These are phyloP conservation scores for Channa maculata DNA, from an alignment of 2,113 vertebrate species.

Conservation along the genomic window DNA sequence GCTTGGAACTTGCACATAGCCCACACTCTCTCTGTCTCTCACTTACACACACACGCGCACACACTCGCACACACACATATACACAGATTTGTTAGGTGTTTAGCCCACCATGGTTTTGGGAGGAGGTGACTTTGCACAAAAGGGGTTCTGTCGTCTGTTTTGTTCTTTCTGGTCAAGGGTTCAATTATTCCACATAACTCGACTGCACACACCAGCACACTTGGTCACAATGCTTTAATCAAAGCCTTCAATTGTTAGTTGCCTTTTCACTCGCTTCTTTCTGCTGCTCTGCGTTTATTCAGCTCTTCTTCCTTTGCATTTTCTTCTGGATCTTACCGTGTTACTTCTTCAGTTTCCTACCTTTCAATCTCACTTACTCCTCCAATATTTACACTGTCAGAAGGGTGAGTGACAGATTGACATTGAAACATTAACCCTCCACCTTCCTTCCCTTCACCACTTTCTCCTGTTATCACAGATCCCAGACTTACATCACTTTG, in stretches of 20 bases:
- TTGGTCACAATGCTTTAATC: not conserved
- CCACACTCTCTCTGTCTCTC: not conserved
- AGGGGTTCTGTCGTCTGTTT: conserved; percentile 28
- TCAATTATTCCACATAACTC: not conserved
- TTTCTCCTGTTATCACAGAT: conserved; percentile 1
- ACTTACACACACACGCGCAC: not conserved
- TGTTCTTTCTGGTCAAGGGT: conserved; percentile 10
- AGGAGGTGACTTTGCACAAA: conserved; percentile 24
- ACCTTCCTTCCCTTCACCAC: not conserved
- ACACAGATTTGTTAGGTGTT: conserved; percentile 15
- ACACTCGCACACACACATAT: not conserved
- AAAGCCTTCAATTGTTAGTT: conserved; percentile 25
- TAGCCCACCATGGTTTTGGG: conserved; percentile 7
- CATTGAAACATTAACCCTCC: not conserved
- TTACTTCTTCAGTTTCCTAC: not conserved
- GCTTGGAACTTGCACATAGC: not conserved
- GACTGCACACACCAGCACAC: conserved; percentile 16
- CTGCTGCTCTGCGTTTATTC: conserved; percentile 4
- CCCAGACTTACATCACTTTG: conserved; percentile 31
- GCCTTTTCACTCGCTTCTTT: not conserved
- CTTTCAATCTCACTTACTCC: conserved; percentile 5
- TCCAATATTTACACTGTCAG: not conserved
- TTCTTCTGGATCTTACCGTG: not conserved
- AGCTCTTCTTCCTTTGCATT: conserved; percentile 15
- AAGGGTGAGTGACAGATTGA: conserved; percentile 24